Conservation (phyloP, 2,113 vertebrate species). For the Anolis sagrei region DNA sequence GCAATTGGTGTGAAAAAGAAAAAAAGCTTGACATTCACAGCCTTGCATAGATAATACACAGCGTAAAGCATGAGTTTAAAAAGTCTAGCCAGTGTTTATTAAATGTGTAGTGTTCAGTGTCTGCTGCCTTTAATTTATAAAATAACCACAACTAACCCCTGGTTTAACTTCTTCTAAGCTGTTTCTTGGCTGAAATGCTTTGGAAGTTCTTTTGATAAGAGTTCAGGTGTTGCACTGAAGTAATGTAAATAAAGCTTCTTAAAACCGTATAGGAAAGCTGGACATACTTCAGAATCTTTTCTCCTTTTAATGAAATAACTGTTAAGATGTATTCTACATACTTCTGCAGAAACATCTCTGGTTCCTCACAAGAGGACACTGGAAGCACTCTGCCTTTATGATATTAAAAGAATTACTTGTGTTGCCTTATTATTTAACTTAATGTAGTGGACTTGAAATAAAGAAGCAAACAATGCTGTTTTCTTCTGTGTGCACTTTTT, state of each 20-base stretch:
- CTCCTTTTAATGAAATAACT: slow-evolving; percentile 39
- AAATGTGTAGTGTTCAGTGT: slow-evolving; percentile 44
- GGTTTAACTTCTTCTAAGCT: slow-evolving; percentile 28
- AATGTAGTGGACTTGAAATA: slow-evolving; percentile 74
- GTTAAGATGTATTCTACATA: slow-evolving; percentile 17
- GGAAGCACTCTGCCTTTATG: slow-evolving; percentile 49
- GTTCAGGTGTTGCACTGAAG: slow-evolving; percentile 32
- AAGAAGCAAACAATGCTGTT: slow-evolving; percentile 74
- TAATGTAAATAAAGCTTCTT: slow-evolving; percentile 20
- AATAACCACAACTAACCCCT: slow-evolving; percentile 22
- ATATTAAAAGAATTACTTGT: slow-evolving; percentile 57
- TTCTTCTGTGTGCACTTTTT: slow-evolving; percentile 29
- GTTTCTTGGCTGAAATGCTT: slow-evolving; percentile 25
- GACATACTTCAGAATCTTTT: slow-evolving; percentile 26
- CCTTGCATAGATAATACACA: slow-evolving; percentile 1
- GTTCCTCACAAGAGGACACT: slow-evolving; percentile 38
- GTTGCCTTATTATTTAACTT: slow-evolving; percentile 75
- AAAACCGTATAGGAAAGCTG: not conserved
- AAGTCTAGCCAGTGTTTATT: slow-evolving; percentile 48
- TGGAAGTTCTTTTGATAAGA: slow-evolving; percentile 38
- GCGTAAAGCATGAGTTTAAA: slow-evolving; percentile 37
- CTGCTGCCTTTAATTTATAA: slow-evolving; percentile 42
- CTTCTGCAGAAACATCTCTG: slow-evolving; percentile 44
- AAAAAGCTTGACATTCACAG: slow-evolving; percentile 37
- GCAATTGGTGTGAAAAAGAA: not conserved